Percentiles rank a stretch among this genome's conserved stretches.
These are phyloP conservation scores for Pterobdella sp. DNA, from an alignment of 2,888 invertebrate genomes.

Conservation along the genomic window DNA sequence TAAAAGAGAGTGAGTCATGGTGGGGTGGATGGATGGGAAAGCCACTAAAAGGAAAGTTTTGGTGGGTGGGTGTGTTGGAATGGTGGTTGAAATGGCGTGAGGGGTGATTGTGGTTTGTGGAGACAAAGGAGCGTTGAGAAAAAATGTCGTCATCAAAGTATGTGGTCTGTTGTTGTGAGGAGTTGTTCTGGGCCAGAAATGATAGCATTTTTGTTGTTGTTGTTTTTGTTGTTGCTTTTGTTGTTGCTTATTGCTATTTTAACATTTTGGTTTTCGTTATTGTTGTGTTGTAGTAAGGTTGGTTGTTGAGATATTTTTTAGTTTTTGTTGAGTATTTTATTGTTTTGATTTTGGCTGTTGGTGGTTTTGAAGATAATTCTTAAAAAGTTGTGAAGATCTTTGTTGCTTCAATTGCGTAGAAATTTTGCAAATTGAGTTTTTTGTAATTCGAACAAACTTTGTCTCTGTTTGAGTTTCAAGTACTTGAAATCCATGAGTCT, in stretches of 20 bases:
- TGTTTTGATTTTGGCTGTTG: neutral
- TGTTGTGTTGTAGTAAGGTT: neutral
- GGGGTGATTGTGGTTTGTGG: neutral
- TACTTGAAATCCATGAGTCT: neutral
- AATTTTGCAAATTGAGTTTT: neutral
- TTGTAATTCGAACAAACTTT: neutral
- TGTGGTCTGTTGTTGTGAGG: neutral
- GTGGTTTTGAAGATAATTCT: neutral
- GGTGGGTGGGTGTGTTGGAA: conserved; percentile 38
- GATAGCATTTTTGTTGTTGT: conserved; percentile 17
- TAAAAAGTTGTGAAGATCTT: too few relatives aligned
- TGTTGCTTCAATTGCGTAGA: too few relatives aligned
- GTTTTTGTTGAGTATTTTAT: conserved; percentile 3
- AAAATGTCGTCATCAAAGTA: conserved; percentile 48
- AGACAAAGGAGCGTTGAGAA: conserved; percentile 36
- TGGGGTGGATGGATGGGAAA: conserved; percentile 48
- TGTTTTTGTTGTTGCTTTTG: conserved; percentile 1
- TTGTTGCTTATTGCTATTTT: neutral
- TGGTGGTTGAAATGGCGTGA: conserved; percentile 13
- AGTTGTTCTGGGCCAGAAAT: conserved; percentile 16
- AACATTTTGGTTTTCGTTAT: neutral
- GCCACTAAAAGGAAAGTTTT: conserved; percentile 47
- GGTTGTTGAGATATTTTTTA: too few relatives aligned
- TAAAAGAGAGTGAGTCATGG: conserved; percentile 46
- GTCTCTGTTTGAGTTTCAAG: neutral